Percentiles rank a stretch among this genome's conserved stretches.
Conservation (phyloP, 2,888 invertebrate genomes). For the Ochropacha duplaris region DNA sequence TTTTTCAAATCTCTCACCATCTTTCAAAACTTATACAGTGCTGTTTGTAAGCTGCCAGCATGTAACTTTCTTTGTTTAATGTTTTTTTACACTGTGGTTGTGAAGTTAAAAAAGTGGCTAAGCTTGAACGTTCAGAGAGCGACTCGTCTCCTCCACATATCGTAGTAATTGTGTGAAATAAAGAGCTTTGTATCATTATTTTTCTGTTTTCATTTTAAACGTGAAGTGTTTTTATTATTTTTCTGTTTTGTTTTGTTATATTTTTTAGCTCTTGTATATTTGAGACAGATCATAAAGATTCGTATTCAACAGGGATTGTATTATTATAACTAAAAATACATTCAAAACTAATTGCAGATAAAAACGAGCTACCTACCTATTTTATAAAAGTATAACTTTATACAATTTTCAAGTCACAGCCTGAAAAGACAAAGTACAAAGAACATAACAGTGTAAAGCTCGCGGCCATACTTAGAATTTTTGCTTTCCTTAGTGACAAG, state of each 20-base stretch:
- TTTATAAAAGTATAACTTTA: background rate
- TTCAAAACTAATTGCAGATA: no score
- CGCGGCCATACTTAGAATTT: background rate
- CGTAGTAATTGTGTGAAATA: slow-evolving; percentile 76
- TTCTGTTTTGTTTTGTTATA: no score
- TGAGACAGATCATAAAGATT: no score
- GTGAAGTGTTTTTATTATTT: slow-evolving; percentile 15
- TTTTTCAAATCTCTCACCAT: slow-evolving; percentile 43
- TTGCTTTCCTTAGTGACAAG: background rate
- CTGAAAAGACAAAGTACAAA: background rate
- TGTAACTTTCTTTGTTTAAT: slow-evolving; percentile 8
- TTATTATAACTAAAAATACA: no score
- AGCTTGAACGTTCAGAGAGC: slow-evolving; percentile 46
- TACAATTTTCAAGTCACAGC: background rate
- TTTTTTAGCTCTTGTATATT: no score
- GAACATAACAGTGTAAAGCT: background rate
- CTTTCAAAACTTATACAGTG: slow-evolving; percentile 27
- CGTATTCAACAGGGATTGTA: no score
- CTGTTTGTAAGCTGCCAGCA: slow-evolving; percentile 28
- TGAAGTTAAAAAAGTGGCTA: slow-evolving; percentile 38
- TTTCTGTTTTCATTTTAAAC: slow-evolving; percentile 48
- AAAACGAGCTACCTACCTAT: no score
- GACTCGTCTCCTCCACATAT: slow-evolving; percentile 56
- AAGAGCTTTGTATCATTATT: slow-evolving; percentile 75
- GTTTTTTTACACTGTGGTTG: slow-evolving; percentile 47